These are phyloP conservation scores for Myotis findleyi DNA, from an alignment of 2,797 vertebrate genomes.

Conservation along the genomic window DNA sequence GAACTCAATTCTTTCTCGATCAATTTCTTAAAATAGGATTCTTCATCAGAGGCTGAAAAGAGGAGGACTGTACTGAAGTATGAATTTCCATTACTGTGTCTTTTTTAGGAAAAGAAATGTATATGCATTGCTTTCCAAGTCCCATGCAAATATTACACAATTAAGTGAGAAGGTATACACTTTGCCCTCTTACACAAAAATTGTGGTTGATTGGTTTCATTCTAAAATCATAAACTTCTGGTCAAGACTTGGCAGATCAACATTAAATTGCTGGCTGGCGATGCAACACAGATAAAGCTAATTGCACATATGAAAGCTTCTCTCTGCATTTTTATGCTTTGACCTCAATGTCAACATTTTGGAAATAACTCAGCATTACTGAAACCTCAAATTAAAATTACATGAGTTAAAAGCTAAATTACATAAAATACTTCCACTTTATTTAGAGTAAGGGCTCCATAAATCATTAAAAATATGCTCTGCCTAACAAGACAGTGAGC, in stretches of 20 bases:
- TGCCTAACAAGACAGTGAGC: slow-evolving; percentile 80
- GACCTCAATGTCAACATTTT: slow-evolving; percentile 67
- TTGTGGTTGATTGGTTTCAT: slow-evolving; percentile 78
- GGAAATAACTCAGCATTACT: slow-evolving; percentile 62
- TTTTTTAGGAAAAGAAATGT: slow-evolving; percentile 87
- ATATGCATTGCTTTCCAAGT: slow-evolving; percentile 82
- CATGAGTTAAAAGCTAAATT: slow-evolving; percentile 51
- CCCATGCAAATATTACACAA: slow-evolving; percentile 87
- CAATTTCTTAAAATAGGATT: slow-evolving; percentile 99
- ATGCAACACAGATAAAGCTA: slow-evolving; percentile 71
- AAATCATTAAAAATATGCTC: slow-evolving; percentile 74
- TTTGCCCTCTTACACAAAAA: slow-evolving; percentile 77
- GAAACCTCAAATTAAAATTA: slow-evolving; percentile 61
- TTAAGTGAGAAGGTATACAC: slow-evolving; percentile 82
- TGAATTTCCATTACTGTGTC: slow-evolving; percentile 93
- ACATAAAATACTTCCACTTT: slow-evolving; percentile 67
- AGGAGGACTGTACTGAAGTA: slow-evolving; percentile 98
- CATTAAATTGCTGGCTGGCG: slow-evolving; percentile 66
- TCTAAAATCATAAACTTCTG: slow-evolving; percentile 79
- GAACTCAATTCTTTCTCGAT: slow-evolving; percentile 92
- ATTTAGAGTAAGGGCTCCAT: slow-evolving; percentile 71
- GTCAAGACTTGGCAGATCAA: slow-evolving; percentile 73
- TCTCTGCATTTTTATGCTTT: slow-evolving; percentile 70
- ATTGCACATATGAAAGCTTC: slow-evolving; percentile 49
- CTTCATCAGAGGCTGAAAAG: slow-evolving; percentile 99